A percentile compares a stretch with the other conserved stretches of the same genome.
These are phyloP conservation scores for Halcyon smyrnensis DNA, from an alignment of 2,797 vertebrate species.

Conservation along the genomic window DNA sequence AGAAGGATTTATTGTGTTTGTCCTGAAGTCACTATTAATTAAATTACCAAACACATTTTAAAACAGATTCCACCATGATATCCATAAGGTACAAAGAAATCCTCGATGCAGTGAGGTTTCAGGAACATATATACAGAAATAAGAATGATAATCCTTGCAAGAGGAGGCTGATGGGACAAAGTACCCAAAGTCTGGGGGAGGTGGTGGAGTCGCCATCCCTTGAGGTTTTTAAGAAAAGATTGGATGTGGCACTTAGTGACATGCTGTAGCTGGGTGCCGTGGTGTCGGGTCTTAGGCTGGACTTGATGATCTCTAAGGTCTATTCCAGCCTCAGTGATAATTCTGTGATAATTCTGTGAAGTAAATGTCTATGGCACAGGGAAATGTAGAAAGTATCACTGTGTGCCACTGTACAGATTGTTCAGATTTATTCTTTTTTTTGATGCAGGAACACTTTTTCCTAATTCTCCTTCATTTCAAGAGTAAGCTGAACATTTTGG, in stretches of 20 bases:
- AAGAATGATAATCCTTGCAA: neutral
- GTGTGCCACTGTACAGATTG: neutral
- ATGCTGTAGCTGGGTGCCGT: too few relatives aligned
- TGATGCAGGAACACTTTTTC: neutral
- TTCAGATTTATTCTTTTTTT: neutral
- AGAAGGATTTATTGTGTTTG: constrained; percentile 18
- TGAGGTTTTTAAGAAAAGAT: too few relatives aligned
- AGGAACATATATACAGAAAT: neutral
- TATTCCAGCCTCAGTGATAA: too few relatives aligned
- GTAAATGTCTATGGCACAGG: neutral
- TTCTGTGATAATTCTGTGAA: too few relatives aligned
- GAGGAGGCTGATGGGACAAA: neutral
- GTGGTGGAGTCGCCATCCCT: too few relatives aligned
- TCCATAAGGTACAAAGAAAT: neutral
- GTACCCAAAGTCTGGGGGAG: too few relatives aligned
- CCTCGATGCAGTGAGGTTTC: neutral
- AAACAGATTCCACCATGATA: neutral
- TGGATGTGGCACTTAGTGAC: too few relatives aligned
- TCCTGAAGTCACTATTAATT: neutral
- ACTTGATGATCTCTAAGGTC: too few relatives aligned
- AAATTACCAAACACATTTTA: neutral
- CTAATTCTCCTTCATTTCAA: neutral
- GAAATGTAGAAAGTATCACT: neutral
- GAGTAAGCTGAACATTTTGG: neutral
- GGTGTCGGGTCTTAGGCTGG: too few relatives aligned